phyloP scores from a whole-genome alignment of 2,113 vertebrate genomes.

The Myiagra hebetior region DNA sequence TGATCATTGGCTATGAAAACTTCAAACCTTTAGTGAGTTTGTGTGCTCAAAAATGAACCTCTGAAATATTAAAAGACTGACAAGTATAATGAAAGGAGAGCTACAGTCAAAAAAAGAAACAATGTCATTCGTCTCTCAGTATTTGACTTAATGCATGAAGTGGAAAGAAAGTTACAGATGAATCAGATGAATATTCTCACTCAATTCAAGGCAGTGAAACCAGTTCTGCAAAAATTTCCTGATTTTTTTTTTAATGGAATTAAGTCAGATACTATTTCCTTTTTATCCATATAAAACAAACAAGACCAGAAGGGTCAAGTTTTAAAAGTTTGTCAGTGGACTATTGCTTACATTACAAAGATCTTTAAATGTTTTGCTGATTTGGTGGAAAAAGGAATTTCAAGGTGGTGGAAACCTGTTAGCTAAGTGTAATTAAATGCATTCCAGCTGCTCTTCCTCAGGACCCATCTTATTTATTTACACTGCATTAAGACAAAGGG shows the following conservation, averaged over 20 bases:
- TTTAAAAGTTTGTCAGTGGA: background rate
- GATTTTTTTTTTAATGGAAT: background rate
- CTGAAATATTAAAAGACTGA: background rate
- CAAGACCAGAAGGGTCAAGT: background rate
- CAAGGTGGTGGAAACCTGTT: background rate
- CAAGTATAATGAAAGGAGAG: background rate
- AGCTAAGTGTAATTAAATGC: background rate
- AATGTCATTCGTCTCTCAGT: background rate
- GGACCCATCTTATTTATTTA: background rate
- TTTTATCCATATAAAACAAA: background rate
- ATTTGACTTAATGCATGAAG: background rate
- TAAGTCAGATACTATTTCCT: background rate
- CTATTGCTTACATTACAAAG: background rate
- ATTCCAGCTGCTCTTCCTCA: background rate
- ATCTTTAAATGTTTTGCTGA: background rate
- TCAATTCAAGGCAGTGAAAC: background rate
- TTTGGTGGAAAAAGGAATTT: background rate
- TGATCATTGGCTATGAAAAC: background rate
- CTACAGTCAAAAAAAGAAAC: background rate
- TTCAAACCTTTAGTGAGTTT: background rate
- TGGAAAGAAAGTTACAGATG: background rate
- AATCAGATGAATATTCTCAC: background rate
- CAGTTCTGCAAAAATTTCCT: background rate
- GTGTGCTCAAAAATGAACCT: background rate
- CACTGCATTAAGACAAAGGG: background rate